Base-by-base conservation (phyloP, 2,113 vertebrate species). In the Hymenochirus boettgeri region DNA sequence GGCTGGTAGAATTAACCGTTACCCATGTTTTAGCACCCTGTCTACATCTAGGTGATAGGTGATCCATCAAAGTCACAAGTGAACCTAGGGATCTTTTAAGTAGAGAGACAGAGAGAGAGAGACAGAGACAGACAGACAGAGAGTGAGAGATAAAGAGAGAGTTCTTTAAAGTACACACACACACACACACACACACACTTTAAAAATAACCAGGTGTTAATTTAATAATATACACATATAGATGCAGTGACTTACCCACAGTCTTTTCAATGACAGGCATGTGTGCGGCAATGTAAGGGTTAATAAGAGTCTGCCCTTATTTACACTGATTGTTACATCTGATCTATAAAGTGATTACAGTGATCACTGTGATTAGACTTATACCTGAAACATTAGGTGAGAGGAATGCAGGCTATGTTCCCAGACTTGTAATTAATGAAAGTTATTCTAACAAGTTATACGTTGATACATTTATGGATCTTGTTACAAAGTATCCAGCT, bases 371-470 rank as follows among this genome's bases (percentile, higher is more conserved):
- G n/a, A n/a, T n/a, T n/a, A n/a, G n/a, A n/a, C n/a, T n/a, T n/a
- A n/a, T n/a, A n/a, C n/a, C n/a, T n/a, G n/a, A 48, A 48, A 48
- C 46, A 48, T 12, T 21, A 3, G 19, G 46, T 48, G 17, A 48
- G 9, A n/a, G 19, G 46, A 48, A 7, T 48, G 13, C 39, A 45
- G 4, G 18, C 5, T 13, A 48, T 5, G n/a, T n/a, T n/a, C n/a
- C n/a, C n/a, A 8, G 7, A 24, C 18, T 45, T 12, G 26, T 37
- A 55, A 21, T 46, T n/a, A 33, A 18, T 61, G 46, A 7, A 21
- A 17, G 9, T 29, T 46, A 25, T 57, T 13, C 29, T 57, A 45
- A 65, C 57, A 21, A 21, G 46, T 57, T 15, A 2, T 50, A 11
- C 8, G 42, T 57, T 8, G 18, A 18, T 11, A 33, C 23, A 11